Percentiles rank a stretch among this genome's conserved stretches.
Conservation (phyloP, 1,140 invertebrate species). For the Manduca sexta region DNA sequence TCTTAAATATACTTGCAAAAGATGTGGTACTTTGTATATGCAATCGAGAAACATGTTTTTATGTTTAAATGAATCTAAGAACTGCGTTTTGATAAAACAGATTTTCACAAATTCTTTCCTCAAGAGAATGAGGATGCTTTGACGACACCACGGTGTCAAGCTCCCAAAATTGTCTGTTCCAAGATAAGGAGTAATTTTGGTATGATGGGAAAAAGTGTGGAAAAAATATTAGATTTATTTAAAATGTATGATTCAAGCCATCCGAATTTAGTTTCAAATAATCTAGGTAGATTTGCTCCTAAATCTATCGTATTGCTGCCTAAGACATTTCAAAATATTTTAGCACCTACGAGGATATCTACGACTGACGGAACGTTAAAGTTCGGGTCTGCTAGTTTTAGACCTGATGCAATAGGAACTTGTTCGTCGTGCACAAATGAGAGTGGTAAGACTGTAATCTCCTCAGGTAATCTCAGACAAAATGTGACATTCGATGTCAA, state of each 20-base stretch:
- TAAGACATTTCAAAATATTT: slow-evolving; percentile 13
- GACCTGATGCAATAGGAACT: no score
- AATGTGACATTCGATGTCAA: no score
- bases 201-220: background rate
- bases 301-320: slow-evolving; percentile 17
- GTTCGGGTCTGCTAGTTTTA: no score
- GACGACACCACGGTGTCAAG: slow-evolving; percentile 14
- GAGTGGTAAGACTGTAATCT: no score
- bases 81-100: slow-evolving; percentile 2
- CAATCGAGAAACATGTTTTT: no score
- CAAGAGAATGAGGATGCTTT: slow-evolving; percentile 4
- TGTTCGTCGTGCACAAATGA: no score
- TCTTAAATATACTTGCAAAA: no score
- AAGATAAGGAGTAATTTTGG: background rate
- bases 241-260: slow-evolving; percentile 18
- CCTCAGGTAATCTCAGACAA: no score
- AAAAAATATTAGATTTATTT: background rate
- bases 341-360: slow-evolving; percentile 2
- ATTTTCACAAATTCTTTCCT: slow-evolving; percentile 23
- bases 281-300: slow-evolving; percentile 22
- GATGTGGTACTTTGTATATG: no score
- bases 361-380: no score
- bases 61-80: no score
- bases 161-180: slow-evolving; percentile 23
- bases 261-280: slow-evolving; percentile 22